A percentile compares a stretch with the other conserved stretches of the same genome.
Conservation (phyloP, 92 coral and sea anemone genomes). For the Umimayanthus chanpuru region DNA sequence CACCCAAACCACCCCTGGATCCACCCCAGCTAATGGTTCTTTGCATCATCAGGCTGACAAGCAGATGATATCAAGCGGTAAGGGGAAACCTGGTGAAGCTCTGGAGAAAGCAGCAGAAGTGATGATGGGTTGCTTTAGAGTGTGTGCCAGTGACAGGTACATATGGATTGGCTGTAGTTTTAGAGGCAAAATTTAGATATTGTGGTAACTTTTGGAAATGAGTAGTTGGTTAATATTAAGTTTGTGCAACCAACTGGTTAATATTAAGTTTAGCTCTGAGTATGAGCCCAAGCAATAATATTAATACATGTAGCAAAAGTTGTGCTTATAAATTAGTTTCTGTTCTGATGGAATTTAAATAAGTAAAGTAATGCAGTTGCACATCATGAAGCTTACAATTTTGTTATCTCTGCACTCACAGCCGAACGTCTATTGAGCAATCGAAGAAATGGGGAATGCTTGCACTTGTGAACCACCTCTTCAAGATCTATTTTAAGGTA, state of each 20-base stretch:
- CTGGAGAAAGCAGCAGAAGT: constrained; percentile 96
- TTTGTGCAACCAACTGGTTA: no score
- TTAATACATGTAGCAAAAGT: no score
- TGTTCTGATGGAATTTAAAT: neutral
- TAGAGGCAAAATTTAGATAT: no score
- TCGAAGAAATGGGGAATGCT: constrained; percentile 99
- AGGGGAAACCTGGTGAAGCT: constrained; percentile 88
- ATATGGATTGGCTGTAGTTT: neutral
- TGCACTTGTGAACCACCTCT: constrained; percentile 91
- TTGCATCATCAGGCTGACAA: constrained; percentile 79
- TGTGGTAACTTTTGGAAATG: no score
- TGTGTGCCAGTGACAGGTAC: constrained; percentile 98
- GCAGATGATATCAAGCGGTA: constrained; percentile 72
- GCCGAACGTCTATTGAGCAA: constrained; percentile 94
- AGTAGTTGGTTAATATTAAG: no score
- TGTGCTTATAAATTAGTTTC: no score
- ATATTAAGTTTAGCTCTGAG: no score
- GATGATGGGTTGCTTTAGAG: constrained; percentile 98
- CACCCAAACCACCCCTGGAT: no score
- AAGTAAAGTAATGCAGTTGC: neutral
- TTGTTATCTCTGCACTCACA: constrained; percentile 19
- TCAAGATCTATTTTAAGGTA: constrained; percentile 97
- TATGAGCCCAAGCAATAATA: no score
- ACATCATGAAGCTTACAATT: neutral
- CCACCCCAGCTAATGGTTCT: no score